These are phyloP conservation scores for Tinea trinotella DNA, from an alignment of 2,888 invertebrate species.

Conservation along the genomic window DNA sequence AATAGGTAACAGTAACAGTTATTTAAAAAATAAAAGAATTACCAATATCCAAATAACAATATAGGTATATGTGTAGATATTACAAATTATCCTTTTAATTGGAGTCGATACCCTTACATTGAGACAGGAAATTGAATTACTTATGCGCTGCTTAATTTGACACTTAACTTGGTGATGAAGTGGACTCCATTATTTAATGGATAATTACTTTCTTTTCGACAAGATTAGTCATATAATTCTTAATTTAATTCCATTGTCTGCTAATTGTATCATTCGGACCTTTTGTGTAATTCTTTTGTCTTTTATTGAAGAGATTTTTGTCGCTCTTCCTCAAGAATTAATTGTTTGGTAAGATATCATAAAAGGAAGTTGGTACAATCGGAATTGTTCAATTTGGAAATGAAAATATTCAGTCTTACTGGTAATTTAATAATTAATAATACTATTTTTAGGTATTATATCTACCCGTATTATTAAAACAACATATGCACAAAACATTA, in stretches of 20 bases:
- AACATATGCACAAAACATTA: too few species aligned
- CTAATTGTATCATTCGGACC: slow-evolving; percentile 6
- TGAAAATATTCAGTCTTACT: too few species aligned
- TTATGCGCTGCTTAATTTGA: slow-evolving; percentile 5
- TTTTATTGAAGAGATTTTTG: not conserved
- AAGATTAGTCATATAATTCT: slow-evolving; percentile 10
- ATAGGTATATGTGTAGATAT: not conserved
- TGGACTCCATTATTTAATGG: slow-evolving; percentile 13
- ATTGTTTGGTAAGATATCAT: not conserved
- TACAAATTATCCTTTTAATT: too few species aligned
- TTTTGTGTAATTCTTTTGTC: slow-evolving; percentile 7
- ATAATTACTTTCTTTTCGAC: slow-evolving; percentile 11
- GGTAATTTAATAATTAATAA: too few species aligned
- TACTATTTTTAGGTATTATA: too few species aligned
- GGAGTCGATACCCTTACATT: slow-evolving; percentile 4
- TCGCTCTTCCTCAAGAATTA: not conserved
- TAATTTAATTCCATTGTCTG: slow-evolving; percentile 12
- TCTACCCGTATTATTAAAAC: too few species aligned
- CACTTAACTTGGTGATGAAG: not conserved
- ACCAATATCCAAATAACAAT: too few species aligned
- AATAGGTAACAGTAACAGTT: too few species aligned
- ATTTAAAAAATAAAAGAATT: too few species aligned
- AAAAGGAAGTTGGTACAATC: too few species aligned
- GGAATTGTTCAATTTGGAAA: too few species aligned
- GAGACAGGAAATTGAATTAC: slow-evolving; percentile 8